Evolutionary conservation across 1,140 invertebrate genomes (phyloP), one percentile per base, ranked within the genome.

Genomic region (Pseudoatta argentina): DNA sequence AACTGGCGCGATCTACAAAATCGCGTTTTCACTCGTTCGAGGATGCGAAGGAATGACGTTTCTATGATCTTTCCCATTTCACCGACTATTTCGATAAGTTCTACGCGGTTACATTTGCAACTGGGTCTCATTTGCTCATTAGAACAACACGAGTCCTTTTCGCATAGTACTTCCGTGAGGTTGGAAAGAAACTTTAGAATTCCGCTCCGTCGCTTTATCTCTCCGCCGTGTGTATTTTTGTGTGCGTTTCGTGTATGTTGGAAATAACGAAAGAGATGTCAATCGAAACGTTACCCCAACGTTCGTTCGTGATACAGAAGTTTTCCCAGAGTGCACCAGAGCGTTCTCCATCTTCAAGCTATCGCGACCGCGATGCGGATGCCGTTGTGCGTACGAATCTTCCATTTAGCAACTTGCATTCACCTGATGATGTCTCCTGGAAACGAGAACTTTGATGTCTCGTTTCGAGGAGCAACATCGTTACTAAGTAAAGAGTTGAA

Each of bases 361-460:
- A 34, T 81, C 66, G 51, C 66, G 24, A 27, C 30, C 24, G 76
- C 39, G 39, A 18, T 18, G 3, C 34, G 39, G 18, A 64, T 55
- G 48, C 51, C 30, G 64, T 44, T 44, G 8, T 44, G 78, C 79
- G 69, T 83, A 69, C 39, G 79, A 27, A 75, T 83, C 69, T 83
- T 83, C 79, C 69, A 83, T 83, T 83, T 83, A 57, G 79, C 67
- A 73, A 69, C 69, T 83, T 21, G 67, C 53, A 82, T 72, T 73
- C 39, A 55, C 34, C 39, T 27, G n/a, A 57, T 27, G n/a, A 57
- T 69, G 27, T 75, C 14, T 63, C 39, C 24, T 77, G 30, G 18
- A 34, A 73, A n/a, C 39, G 71, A 57, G 39, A 75, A 83, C 79
- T 83, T 83, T 83, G 79, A 83, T 83, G 69, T 83, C n/a, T 83